Percentiles rank a stretch among this genome's conserved stretches.
phyloP scores from a whole-genome alignment of 2,113 vertebrate genomes.

The Vulpes ferrilata region DNA sequence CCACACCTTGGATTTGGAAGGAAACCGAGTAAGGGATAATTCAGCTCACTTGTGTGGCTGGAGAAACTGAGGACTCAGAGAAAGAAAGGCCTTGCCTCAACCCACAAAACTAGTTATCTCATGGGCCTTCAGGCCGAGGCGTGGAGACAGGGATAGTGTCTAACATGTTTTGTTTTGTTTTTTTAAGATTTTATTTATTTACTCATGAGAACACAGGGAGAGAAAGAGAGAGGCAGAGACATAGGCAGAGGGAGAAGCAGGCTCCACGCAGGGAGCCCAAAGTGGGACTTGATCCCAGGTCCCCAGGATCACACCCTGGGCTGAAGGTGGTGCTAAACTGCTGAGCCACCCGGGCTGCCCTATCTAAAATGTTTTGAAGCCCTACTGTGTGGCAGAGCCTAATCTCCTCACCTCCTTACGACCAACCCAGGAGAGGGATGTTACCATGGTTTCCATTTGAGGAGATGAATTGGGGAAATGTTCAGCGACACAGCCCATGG shows the following conservation, averaged over 20 bases:
- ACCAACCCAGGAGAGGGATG: neutral
- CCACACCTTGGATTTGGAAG: neutral
- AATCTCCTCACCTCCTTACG: neutral
- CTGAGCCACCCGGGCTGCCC: too few relatives aligned
- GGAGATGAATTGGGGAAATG: neutral
- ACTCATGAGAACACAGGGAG: too few relatives aligned
- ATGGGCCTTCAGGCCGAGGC: neutral
- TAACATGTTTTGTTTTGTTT: neutral
- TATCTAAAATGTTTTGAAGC: neutral
- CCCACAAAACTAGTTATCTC: neutral
- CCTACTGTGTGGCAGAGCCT: neutral
- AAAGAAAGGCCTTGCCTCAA: neutral
- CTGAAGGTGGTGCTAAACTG: too few relatives aligned
- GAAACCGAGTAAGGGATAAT: neutral
- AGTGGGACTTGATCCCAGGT: too few relatives aligned
- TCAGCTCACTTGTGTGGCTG: neutral
- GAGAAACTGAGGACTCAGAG: neutral
- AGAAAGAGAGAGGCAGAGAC: too few relatives aligned
- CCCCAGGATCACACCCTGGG: too few relatives aligned
- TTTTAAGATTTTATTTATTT: too few relatives aligned
- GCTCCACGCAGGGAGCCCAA: too few relatives aligned
- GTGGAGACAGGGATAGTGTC: neutral
- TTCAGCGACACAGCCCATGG: fast-evolving
- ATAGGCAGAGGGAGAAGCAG: too few relatives aligned
- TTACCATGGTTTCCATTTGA: neutral